These are phyloP conservation scores for Poeciliopsis gracilis DNA, from an alignment of 2,797 vertebrate species.

Conservation along the genomic window DNA sequence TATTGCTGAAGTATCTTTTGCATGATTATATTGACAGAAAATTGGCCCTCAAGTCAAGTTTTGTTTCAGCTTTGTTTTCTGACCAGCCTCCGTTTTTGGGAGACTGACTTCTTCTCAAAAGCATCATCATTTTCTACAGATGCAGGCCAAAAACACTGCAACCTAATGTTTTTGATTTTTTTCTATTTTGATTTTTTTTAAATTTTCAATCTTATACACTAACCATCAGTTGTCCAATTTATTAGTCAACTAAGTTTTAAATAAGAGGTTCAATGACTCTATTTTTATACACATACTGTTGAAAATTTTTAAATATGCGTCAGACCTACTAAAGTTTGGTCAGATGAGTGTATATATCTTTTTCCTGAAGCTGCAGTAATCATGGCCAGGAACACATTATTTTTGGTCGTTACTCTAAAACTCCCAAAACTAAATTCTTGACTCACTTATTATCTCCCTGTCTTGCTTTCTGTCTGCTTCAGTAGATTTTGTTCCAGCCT, in stretches of 20 bases:
- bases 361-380: neutral
- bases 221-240: neutral
- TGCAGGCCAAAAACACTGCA: neutral
- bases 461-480: slow-evolving; percentile 4
- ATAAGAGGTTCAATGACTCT: neutral
- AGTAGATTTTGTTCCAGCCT: slow-evolving; percentile 19
- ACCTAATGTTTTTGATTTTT: neutral
- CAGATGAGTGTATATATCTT: neutral
- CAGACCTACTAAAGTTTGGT: neutral
- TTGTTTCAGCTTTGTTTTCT: neutral
- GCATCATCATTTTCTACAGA: neutral
- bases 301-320: neutral
- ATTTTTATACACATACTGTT: neutral
- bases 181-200: too few relatives aligned
- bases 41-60: neutral
- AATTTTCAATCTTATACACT: neutral
- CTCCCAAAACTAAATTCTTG: slow-evolving; percentile 30
- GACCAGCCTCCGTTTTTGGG: neutral
- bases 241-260: neutral
- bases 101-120: neutral
- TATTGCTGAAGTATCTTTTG: neutral
- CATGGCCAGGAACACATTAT: neutral
- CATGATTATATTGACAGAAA: neutral
- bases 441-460: neutral
- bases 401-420: slow-evolving; percentile 11